Percentiles rank a stretch among this genome's conserved stretches.
Conservation (phyloP, 1,140 invertebrate species). For the Chironomus striatipennis region DNA sequence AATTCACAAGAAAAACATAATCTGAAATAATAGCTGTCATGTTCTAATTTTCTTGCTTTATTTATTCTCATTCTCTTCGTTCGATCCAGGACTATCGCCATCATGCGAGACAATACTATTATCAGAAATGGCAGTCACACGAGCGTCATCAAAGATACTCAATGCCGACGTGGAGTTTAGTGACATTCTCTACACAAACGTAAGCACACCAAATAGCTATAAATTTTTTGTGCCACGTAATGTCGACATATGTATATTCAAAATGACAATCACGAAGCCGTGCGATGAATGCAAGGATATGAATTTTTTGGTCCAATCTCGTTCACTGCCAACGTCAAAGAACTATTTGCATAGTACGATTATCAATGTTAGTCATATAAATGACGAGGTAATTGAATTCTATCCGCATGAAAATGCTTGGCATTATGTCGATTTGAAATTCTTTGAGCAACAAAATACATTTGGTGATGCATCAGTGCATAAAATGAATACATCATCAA, state of each 20-base stretch:
- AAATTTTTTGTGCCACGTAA: slow-evolving; percentile 41
- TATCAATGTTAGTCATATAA: slow-evolving; percentile 33
- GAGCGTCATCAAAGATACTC: slow-evolving; percentile 34
- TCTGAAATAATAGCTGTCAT: background rate
- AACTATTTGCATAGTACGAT: slow-evolving; percentile 32
- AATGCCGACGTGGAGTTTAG: slow-evolving; percentile 32
- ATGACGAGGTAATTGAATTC: slow-evolving; percentile 41
- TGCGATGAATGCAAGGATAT: slow-evolving; percentile 35
- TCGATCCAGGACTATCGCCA: slow-evolving; percentile 43
- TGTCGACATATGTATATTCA: slow-evolving; percentile 33
- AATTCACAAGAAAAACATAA: too few relatives aligned
- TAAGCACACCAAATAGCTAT: slow-evolving; percentile 30
- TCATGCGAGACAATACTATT: slow-evolving; percentile 41
- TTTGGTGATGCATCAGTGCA: slow-evolving; percentile 11
- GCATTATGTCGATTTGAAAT: slow-evolving; percentile 48
- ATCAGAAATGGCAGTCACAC: slow-evolving; percentile 36
- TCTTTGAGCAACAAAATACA: slow-evolving; percentile 27
- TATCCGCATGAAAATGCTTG: slow-evolving; percentile 46
- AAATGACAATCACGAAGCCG: slow-evolving; percentile 31
- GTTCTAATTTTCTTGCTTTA: background rate
- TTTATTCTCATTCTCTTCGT: slow-evolving; percentile 24
- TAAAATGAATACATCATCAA: background rate
- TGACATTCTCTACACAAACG: slow-evolving; percentile 30
- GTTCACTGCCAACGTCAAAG: slow-evolving; percentile 30
- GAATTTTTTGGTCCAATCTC: slow-evolving; percentile 33